Evolutionary conservation across 2,888 invertebrate species (phyloP).

Genomic region (Ceriagrion tenellum): DNA sequence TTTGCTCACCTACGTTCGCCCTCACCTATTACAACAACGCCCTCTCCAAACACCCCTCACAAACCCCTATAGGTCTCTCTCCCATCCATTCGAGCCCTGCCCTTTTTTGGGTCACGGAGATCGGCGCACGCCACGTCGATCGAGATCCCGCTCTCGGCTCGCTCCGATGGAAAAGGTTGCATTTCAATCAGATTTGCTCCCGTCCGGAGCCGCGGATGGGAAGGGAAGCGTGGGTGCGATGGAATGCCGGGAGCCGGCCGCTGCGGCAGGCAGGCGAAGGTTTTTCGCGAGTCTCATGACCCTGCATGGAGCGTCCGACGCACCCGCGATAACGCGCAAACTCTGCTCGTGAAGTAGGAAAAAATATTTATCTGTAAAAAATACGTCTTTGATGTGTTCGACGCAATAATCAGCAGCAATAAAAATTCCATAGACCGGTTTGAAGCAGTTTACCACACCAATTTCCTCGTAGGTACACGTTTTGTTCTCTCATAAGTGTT

Average conservation of each 20-base stretch:
- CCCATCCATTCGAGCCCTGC: neutral
- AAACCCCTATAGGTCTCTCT: neutral
- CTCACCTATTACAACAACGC: slow-evolving; percentile 51
- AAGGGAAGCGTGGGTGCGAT: neutral
- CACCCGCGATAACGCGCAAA: neutral
- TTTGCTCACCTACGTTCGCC: slow-evolving; percentile 17
- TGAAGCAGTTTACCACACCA: too few species aligned
- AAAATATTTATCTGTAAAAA: neutral
- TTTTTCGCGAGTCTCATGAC: neutral
- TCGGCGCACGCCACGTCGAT: slow-evolving; percentile 16
- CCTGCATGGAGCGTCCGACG: neutral
- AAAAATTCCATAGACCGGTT: too few species aligned
- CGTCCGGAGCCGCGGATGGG: neutral
- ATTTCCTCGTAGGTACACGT: too few species aligned
- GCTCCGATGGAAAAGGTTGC: neutral
- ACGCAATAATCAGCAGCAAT: too few species aligned
- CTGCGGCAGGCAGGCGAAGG: neutral
- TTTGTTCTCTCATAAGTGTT: too few species aligned
- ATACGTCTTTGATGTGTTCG: too few species aligned
- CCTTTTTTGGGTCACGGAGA: slow-evolving; percentile 34
- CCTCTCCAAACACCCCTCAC: neutral
- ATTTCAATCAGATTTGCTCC: neutral
- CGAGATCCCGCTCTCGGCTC: neutral
- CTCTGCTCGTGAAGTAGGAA: neutral
- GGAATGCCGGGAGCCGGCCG: neutral